These are phyloP conservation scores for Copidosoma floridanum DNA, from an alignment of 1,140 invertebrate species.

Conservation along the genomic window DNA sequence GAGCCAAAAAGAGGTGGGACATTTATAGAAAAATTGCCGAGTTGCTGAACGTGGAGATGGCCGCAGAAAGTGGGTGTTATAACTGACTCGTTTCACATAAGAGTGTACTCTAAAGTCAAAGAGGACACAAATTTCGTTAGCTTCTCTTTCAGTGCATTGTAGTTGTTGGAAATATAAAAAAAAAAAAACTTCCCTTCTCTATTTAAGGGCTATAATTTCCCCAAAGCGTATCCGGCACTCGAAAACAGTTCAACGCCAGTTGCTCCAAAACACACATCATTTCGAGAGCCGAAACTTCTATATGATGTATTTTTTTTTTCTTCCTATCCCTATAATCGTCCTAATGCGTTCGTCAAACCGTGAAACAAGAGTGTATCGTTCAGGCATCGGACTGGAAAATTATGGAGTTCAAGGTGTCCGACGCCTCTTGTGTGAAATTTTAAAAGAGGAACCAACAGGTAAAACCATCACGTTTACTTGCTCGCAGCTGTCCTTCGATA, in stretches of 20 bases:
- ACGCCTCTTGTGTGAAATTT: not conserved
- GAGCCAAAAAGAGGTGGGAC: not conserved
- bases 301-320: no score
- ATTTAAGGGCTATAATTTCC: no score
- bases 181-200: no score
- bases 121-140: no score
- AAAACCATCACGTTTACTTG: no score
- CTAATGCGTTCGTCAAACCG: slow-evolving; percentile 15
- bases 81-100: no score
- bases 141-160: no score
- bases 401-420: not conserved
- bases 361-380: no score
- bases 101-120: no score
- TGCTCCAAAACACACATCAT: not conserved
- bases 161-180: not conserved
- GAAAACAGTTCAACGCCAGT: not conserved
- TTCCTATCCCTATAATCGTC: no score
- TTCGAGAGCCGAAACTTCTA: not conserved
- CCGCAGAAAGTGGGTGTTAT: slow-evolving; percentile 2
- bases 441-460: not conserved
- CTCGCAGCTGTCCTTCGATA: no score
- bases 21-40: not conserved
- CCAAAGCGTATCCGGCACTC: not conserved
- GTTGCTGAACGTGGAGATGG: not conserved
- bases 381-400: slow-evolving; percentile 15